phyloP scores from a whole-genome alignment of 2,113 vertebrate species.

The Rhabdomys dilectus region DNA sequence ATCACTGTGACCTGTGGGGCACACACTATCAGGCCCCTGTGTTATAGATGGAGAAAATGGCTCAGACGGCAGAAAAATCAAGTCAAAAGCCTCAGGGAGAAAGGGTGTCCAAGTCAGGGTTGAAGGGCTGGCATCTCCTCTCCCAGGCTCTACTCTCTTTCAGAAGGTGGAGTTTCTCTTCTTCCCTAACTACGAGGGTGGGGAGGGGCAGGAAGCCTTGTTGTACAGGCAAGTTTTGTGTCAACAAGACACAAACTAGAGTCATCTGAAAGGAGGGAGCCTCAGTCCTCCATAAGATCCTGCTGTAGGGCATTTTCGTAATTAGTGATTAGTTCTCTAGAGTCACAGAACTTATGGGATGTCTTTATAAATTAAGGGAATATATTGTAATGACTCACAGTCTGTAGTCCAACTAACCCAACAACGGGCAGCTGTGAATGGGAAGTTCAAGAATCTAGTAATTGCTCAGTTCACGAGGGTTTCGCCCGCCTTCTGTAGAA shows the following conservation, averaged over 20 bases:
- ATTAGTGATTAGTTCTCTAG: not conserved
- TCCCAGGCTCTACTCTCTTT: rapidly evolving
- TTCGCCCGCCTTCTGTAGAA: too few species aligned
- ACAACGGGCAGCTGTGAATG: too few species aligned
- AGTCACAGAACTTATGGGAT: too few species aligned
- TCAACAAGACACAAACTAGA: not conserved
- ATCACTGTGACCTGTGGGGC: not conserved
- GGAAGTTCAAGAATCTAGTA: too few species aligned
- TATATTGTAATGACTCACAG: too few species aligned
- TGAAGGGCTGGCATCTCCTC: not conserved
- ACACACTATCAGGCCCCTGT: rapidly evolving
- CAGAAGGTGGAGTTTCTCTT: not conserved
- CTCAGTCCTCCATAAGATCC: not conserved
- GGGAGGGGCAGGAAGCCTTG: not conserved
- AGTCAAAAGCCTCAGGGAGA: not conserved
- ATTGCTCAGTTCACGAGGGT: too few species aligned
- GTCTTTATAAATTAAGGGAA: too few species aligned
- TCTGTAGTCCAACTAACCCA: too few species aligned
- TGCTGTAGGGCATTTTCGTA: not conserved
- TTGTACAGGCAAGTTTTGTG: not conserved
- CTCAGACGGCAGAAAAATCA: not conserved
- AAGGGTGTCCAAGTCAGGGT: rapidly evolving
- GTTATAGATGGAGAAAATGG: not conserved
- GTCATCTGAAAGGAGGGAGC: not conserved
- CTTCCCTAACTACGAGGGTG: not conserved